Evolutionary conservation across 2,888 invertebrate genomes (phyloP), one percentile per base, ranked within the genome.

Genomic region (Lasioglossum pauxillum): DNA sequence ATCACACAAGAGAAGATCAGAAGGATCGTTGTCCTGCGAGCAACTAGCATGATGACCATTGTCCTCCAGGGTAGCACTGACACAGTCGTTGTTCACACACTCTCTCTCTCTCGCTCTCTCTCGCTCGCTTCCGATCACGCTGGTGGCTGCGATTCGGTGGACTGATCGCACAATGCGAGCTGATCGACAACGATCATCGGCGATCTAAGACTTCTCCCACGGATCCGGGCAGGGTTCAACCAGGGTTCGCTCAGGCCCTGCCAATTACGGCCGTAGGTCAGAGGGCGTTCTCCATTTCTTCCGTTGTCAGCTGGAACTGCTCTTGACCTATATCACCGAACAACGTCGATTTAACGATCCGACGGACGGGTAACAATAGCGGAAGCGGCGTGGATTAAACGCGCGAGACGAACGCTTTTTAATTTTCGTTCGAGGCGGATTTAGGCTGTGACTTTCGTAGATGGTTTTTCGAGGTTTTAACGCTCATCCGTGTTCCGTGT

Each of bases 281-380:
- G 88, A 96, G 96, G 88, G 96, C 96, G 87, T 96, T 96, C 91
- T 96, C 96, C 93, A 96, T 95, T 92, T 97, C 96, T 89, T 96
- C 96, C 49, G 96, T 96, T 84, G 96, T 96, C 92, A 96, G 92
- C 93, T 97, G 97, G 94, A 97, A 97, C 91, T 97, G 96, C 94
- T 97, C 97, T 94, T 97, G 97, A 95, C 96, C 97, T 97, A 93
- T 75, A 74, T 53, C 77, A 79, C 27, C 78, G 72, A 84, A 75
- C 72, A 84, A 72, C 75, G 85, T 75, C 85, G 79, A 79, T 64
- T 88, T 82, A 85, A 85, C 84, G 85, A 79, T 87, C 64, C 80
- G 69, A 46, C n/a, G 78, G 49, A 72, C 60, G n/a, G 49, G 74
- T 19, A 60, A 76, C 81, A 78, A 53, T 64, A 35, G 23, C 19